A percentile compares a stretch with the other conserved stretches of the same genome.
phyloP scores from a whole-genome alignment of 2,797 vertebrate species.

The Gymnocypris eckloni region DNA sequence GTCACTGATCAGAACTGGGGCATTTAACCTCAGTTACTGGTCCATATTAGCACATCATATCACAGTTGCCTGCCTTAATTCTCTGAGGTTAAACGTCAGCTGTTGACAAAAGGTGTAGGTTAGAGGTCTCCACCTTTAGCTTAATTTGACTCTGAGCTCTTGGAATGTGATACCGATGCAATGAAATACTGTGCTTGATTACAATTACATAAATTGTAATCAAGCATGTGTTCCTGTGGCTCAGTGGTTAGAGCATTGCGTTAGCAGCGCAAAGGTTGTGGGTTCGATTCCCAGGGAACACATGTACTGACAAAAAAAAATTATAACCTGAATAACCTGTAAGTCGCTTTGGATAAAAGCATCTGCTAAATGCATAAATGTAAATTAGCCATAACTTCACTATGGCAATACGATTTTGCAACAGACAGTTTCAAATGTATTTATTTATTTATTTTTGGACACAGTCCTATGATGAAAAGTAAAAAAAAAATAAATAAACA shows the following conservation, averaged over 20 bases:
- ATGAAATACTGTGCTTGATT: constrained; percentile 4
- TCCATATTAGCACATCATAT: background rate
- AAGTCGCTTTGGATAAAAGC: too few relatives aligned
- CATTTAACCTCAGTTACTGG: background rate
- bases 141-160: constrained; percentile 35
- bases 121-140: constrained; percentile 33
- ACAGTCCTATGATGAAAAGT: background rate
- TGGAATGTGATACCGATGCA: background rate
- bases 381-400: background rate
- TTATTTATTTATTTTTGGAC: background rate
- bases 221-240: too few relatives aligned
- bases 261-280: too few relatives aligned
- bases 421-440: background rate
- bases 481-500: background rate
- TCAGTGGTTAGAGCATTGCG: too few relatives aligned
- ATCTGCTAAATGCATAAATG: too few relatives aligned
- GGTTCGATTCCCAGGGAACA: too few relatives aligned
- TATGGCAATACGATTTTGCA: background rate
- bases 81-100: constrained; percentile 34
- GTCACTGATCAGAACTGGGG: constrained; percentile 18
- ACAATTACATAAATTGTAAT: background rate
- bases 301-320: too few relatives aligned
- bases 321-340: too few relatives aligned
- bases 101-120: constrained; percentile 56
- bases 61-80: background rate